phyloP scores from a whole-genome alignment of 2,888 invertebrate species.

The Reticulitermes lucifugus region DNA sequence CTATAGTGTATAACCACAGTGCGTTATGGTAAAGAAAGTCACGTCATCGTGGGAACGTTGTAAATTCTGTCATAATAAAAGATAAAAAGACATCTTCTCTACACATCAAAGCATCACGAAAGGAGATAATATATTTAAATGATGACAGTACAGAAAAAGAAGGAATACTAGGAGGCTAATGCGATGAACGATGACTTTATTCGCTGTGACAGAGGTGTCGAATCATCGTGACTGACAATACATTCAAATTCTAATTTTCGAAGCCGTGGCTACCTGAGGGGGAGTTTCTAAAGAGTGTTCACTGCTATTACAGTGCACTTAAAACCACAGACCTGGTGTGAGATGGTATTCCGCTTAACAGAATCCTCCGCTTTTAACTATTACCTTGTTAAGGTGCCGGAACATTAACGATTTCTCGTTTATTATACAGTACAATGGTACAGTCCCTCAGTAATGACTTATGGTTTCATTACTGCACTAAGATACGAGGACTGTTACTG shows the following conservation, averaged over 20 bases:
- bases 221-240: conserved; percentile 38
- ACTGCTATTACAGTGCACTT: conserved; percentile 20
- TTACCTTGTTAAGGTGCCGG: not conserved
- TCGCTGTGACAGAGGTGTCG: conserved; percentile 27
- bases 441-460: not conserved
- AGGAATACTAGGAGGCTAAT: conserved; percentile 4
- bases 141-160: conserved; percentile 31
- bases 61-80: not conserved
- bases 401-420: not conserved
- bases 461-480: not conserved
- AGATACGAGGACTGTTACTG: not conserved
- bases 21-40: not conserved
- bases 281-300: not conserved
- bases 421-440: not conserved
- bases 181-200: conserved; percentile 22
- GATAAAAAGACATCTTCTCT: not conserved
- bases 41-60: not conserved
- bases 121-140: conserved; percentile 32
- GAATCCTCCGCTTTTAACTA: conserved; percentile 15
- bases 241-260: conserved; percentile 40
- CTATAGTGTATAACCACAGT: not conserved
- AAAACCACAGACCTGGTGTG: not conserved
- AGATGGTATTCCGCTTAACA: not conserved
- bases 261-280: conserved; percentile 29
- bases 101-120: conserved; percentile 11